These are phyloP conservation scores for Phortica okadai DNA, from an alignment of 2,888 invertebrate genomes.

Conservation along the genomic window DNA sequence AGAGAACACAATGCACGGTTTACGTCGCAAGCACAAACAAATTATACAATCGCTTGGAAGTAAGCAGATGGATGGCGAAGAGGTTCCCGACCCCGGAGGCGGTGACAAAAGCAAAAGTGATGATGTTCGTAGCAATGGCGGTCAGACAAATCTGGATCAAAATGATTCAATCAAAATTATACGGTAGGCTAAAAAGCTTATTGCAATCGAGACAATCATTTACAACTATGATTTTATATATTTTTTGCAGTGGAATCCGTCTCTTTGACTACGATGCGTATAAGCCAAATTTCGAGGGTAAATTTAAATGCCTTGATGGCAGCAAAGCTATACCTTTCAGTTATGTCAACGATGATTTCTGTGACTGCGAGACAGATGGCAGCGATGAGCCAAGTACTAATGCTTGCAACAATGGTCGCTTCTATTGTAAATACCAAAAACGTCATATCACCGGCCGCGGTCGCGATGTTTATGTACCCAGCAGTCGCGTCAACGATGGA, in stretches of 20 bases:
- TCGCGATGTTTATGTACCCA: conserved; percentile 79
- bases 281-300: conserved; percentile 75
- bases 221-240: conserved; percentile 7
- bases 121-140: conserved; percentile 17
- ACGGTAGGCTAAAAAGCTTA: conserved; percentile 52
- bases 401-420: conserved; percentile 90
- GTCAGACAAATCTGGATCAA: conserved; percentile 35
- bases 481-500: conserved; percentile 93
- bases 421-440: conserved; percentile 83
- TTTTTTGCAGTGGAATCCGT: conserved; percentile 73
- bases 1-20: conserved; percentile 59
- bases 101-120: conserved; percentile 16
- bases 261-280: conserved; percentile 76
- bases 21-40: conserved; percentile 59
- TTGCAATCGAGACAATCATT: background rate
- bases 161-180: conserved; percentile 70
- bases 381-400: conserved; percentile 90
- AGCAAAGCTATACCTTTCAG: conserved; percentile 78
- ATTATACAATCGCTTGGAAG: conserved; percentile 61
- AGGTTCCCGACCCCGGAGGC: conserved; percentile 26
- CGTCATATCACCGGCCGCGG: conserved; percentile 75
- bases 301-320: conserved; percentile 77
- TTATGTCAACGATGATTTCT: conserved; percentile 88
- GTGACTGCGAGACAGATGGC: conserved; percentile 87
- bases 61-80: conserved; percentile 57